A percentile compares a stretch with the other conserved stretches of the same genome.
Conservation (phyloP, 2,888 invertebrate species). For the Hesperia comma region DNA sequence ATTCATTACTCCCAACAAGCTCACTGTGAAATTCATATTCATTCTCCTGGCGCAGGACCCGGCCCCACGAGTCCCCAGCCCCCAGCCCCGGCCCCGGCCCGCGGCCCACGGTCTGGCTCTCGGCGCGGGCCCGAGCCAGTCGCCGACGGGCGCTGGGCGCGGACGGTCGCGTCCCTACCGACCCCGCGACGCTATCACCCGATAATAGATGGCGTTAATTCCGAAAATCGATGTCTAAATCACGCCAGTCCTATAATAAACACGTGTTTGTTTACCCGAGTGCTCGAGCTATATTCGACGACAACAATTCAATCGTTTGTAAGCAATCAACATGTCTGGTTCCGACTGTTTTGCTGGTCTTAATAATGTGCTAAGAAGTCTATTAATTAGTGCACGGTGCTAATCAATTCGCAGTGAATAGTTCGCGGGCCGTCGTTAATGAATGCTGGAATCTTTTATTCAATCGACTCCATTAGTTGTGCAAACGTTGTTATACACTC, state of each 20-base stretch:
- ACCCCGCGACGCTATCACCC: slow-evolving; percentile 11
- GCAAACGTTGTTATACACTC: background rate
- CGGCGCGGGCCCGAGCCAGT: slow-evolving; percentile 42
- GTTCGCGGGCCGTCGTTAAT: slow-evolving; percentile 9
- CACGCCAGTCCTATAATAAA: slow-evolving; percentile 13
- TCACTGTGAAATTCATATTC: slow-evolving; percentile 31
- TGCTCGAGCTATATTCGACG: background rate
- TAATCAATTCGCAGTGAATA: slow-evolving; percentile 22
- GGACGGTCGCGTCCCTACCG: slow-evolving; percentile 45
- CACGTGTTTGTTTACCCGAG: slow-evolving; percentile 24
- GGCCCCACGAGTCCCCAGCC: background rate
- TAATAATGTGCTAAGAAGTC: slow-evolving; percentile 20
- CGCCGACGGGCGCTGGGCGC: slow-evolving; percentile 52
- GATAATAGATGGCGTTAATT: slow-evolving; percentile 33
- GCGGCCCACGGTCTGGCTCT: slow-evolving; percentile 18
- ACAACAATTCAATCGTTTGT: background rate
- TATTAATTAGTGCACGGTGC: slow-evolving; percentile 28
- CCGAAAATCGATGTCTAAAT: slow-evolving; percentile 24
- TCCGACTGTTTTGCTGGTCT: slow-evolving; percentile 20
- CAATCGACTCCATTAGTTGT: slow-evolving; percentile 18
- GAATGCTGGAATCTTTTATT: slow-evolving; percentile 19
- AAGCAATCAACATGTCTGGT: background rate
- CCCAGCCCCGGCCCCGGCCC: slow-evolving; percentile 14
- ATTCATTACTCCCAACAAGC: slow-evolving; percentile 22
- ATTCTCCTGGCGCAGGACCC: slow-evolving; percentile 5